These are phyloP conservation scores for Macrocentrus cingulum DNA, from an alignment of 1,140 invertebrate species.

Conservation along the genomic window DNA sequence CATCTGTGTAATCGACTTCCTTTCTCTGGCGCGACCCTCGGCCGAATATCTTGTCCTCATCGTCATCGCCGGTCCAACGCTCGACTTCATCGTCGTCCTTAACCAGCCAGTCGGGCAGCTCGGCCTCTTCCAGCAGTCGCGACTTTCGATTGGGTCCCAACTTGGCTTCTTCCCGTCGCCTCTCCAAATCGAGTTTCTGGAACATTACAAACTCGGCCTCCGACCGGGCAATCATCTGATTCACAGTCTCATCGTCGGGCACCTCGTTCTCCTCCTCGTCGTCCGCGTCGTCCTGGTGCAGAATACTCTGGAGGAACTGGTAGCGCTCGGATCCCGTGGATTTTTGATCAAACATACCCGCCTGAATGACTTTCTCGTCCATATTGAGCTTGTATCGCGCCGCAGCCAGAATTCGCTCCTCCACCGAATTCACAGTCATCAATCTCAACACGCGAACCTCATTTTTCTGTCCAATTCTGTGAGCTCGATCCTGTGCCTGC, in stretches of 20 bases:
- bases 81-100: conserved; percentile 92
- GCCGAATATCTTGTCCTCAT: conserved; percentile 81
- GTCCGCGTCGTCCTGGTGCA: conserved; percentile 91
- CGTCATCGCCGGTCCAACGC: conserved; percentile 78
- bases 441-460: conserved; percentile 94
- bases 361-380: conserved; percentile 99
- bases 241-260: conserved; percentile 98
- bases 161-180: conserved; percentile 81
- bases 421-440: conserved; percentile 98
- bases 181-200: conserved; percentile 90
- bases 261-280: conserved; percentile 98
- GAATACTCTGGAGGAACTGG: conserved; percentile 91
- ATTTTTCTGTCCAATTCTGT: conserved; percentile 98
- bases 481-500: conserved; percentile 98
- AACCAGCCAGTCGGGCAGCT: conserved; percentile 92
- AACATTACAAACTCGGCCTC: conserved; percentile 95
- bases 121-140: conserved; percentile 88
- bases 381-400: conserved; percentile 93
- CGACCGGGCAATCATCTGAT: conserved; percentile 95
- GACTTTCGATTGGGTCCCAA: conserved; percentile 73
- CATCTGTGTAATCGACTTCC: conserved; percentile 97
- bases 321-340: conserved; percentile 94
- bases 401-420: conserved; percentile 96
- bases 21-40: conserved; percentile 90
- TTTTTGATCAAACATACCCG: conserved; percentile 99